A percentile compares a stretch with the other conserved stretches of the same genome.
Conservation (phyloP, 2,888 invertebrate species). For the Sussaba pulchella region DNA sequence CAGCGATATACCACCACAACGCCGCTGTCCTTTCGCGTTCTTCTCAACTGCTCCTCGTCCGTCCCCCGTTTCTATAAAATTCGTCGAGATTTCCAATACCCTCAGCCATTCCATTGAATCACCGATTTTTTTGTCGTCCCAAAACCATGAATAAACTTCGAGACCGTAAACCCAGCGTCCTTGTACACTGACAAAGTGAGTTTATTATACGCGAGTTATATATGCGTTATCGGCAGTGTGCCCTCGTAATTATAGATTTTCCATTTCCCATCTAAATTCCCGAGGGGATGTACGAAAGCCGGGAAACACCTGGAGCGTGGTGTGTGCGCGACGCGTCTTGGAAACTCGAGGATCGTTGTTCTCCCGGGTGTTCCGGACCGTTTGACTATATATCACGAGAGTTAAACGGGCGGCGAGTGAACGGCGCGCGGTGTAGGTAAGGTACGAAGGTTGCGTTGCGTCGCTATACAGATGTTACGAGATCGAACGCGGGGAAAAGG, state of each 20-base stretch:
- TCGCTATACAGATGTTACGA: constrained; percentile 24
- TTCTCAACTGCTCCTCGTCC: constrained; percentile 14
- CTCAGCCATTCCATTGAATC: too few species aligned
- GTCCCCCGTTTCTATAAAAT: constrained; percentile 13
- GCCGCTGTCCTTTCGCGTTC: constrained; percentile 20
- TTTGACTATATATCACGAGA: constrained; percentile 45
- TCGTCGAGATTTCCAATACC: not conserved
- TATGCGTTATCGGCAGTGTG: not conserved
- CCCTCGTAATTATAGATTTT: constrained; percentile 71
- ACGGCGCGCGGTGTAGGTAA: constrained; percentile 22
- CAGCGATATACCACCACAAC: constrained; percentile 16
- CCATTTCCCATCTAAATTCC: constrained; percentile 69
- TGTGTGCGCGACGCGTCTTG: constrained; percentile 51
- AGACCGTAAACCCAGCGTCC: too few species aligned
- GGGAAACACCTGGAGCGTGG: constrained; percentile 42
- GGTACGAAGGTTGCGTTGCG: constrained; percentile 27
- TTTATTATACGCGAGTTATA: too few species aligned
- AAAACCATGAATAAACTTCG: too few species aligned
- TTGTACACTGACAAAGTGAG: too few species aligned
- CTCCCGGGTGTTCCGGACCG: constrained; percentile 29
- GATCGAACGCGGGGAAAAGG: constrained; percentile 45
- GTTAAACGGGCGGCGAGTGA: constrained; percentile 54
- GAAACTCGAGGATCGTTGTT: constrained; percentile 3
- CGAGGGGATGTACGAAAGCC: constrained; percentile 20
- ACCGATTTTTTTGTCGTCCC: too few species aligned